Base-by-base conservation (phyloP, 2,113 vertebrate species). In the Corythornis cristatus region DNA sequence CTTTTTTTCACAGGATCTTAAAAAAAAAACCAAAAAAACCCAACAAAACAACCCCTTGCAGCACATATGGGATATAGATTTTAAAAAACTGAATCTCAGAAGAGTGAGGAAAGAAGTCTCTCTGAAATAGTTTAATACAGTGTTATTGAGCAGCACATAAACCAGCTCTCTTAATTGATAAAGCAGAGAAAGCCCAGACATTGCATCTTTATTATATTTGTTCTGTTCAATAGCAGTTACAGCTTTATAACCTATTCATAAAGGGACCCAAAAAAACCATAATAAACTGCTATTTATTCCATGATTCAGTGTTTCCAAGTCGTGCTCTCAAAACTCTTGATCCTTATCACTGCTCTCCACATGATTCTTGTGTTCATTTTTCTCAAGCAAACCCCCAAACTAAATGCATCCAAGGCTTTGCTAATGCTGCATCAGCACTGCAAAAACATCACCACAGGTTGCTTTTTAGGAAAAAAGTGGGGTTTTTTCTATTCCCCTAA, bases 221-320 rank as follows among this genome's bases (percentile, higher is more conserved):
- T 75, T 89, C 77, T 75, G 35, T 48, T 84, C 83, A 62, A 21
- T 60, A 91, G 88, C 51, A 89, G 74, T 88, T 92, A 91, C 31
- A 72, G 54, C 56, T 46, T 74, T 70, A 70, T 61, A 83, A 93
- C 56, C 68, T 61, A 90, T 58, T 91, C 22, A 83, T 40, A 84
- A 46, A 75, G 48, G 72, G 74, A 62, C 15, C 35, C 35, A 35
- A 35, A 42, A 58, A 65, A 3, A 73, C 10, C 42, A 35, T 76
- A 70, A 79, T 31, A 45, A 87, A 54, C 67, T 68, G 42, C 15
- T 70, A 31, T 16, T 50, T 60, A 33, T 3, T 72, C n/a, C 25
- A 8, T 31, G 40, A 81, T 66, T 83, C 42, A 76, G 31, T 31
- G 37, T 51, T 84, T 64, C 48, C 48, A 71, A 84, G 81, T 43